These are phyloP conservation scores for Lagopus muta DNA, from an alignment of 2,113 vertebrate species.

Conservation along the genomic window DNA sequence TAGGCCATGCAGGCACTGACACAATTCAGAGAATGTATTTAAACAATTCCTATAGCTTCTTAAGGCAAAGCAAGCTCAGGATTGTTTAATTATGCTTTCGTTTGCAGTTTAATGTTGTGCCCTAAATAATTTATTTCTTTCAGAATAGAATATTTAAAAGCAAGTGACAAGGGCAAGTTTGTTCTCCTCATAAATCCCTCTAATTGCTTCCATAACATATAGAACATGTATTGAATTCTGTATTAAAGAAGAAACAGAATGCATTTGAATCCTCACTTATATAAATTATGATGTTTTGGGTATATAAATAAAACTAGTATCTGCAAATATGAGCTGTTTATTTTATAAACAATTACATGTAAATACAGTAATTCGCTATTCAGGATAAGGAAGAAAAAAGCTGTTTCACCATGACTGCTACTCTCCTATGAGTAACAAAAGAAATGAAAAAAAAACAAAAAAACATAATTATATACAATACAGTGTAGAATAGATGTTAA, in stretches of 20 bases:
- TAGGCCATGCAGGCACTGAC: background rate
- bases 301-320: background rate
- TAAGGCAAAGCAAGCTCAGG: background rate
- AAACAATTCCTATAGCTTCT: background rate
- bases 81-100: slow-evolving; percentile 42
- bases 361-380: background rate
- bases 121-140: slow-evolving; percentile 50
- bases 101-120: slow-evolving; percentile 21
- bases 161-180: slow-evolving; percentile 31
- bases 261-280: background rate
- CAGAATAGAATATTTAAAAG: slow-evolving; percentile 28
- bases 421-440: background rate
- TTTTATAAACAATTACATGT: background rate
- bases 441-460: background rate
- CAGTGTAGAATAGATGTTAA: background rate
- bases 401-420: background rate
- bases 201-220: background rate
- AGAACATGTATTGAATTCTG: background rate
- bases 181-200: slow-evolving; percentile 38
- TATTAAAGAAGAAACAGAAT: background rate
- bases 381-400: background rate
- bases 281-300: background rate
- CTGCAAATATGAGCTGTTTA: background rate
- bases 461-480: background rate
- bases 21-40: background rate